Conservation (phyloP, 1,140 invertebrate species). For the Meloidogyne hapla region DNA sequence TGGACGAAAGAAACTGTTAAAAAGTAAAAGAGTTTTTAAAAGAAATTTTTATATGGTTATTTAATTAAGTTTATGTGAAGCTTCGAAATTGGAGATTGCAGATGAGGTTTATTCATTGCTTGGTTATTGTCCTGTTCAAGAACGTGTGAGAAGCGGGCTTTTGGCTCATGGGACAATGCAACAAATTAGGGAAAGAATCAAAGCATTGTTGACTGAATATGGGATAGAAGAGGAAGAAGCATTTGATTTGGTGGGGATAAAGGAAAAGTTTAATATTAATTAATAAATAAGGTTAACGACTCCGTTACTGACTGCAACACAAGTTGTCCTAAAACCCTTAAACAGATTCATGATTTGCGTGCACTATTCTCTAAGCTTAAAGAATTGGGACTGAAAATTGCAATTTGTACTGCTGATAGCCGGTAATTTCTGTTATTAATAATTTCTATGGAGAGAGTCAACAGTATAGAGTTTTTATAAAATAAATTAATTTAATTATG, state of each 20-base stretch:
- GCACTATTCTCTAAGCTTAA: slow-evolving; percentile 65
- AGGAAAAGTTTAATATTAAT: neutral
- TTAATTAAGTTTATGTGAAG: slow-evolving; percentile 46
- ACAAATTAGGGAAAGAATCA: slow-evolving; percentile 62
- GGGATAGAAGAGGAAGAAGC: slow-evolving; percentile 57
- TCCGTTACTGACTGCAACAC: slow-evolving; percentile 53
- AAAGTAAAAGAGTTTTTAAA: slow-evolving; percentile 51
- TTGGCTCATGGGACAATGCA: slow-evolving; percentile 66
- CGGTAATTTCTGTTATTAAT: slow-evolving; percentile 41
- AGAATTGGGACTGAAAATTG: slow-evolving; percentile 66
- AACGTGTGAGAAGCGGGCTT: slow-evolving; percentile 65
- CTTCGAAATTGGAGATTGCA: slow-evolving; percentile 42
- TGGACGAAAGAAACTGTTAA: slow-evolving; percentile 64
- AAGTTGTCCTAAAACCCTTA: slow-evolving; percentile 54
- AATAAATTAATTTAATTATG: too few relatives aligned
- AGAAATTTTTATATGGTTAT: slow-evolving; percentile 14
- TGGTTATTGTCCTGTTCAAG: slow-evolving; percentile 64
- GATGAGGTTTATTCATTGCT: slow-evolving; percentile 65
- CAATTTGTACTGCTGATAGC: slow-evolving; percentile 67
- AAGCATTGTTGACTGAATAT: slow-evolving; percentile 63
- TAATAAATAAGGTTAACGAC: neutral
- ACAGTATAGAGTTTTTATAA: too few relatives aligned
- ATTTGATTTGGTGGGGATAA: slow-evolving; percentile 41
- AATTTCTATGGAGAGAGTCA: too few relatives aligned
- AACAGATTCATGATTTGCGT: slow-evolving; percentile 64